phyloP scores from a whole-genome alignment of 2,797 vertebrate species.

The Oreortyx pictus region DNA sequence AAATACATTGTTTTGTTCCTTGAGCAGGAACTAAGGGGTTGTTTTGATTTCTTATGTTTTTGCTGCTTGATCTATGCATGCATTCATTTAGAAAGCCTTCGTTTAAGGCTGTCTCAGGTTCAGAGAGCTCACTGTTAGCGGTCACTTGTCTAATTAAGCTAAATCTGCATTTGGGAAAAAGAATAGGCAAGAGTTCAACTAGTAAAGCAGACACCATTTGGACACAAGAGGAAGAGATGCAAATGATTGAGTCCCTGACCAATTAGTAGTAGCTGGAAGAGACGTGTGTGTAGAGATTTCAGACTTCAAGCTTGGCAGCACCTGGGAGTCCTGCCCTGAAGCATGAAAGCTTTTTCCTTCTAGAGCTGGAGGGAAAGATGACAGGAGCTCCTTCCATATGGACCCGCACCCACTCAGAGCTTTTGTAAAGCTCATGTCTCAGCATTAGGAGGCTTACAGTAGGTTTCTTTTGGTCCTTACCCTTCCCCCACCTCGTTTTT shows the following conservation, averaged over 20 bases:
- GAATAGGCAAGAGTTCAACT: background rate
- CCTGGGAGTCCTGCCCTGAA: background rate
- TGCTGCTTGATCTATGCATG: background rate
- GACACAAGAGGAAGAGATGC: background rate
- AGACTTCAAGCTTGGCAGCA: background rate
- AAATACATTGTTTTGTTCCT: background rate
- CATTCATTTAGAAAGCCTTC: slow-evolving; percentile 7
- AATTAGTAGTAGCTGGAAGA: background rate
- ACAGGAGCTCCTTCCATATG: background rate
- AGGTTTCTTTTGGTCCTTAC: background rate
- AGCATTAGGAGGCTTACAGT: background rate
- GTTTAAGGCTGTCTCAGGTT: background rate
- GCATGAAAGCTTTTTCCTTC: background rate
- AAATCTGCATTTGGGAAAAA: slow-evolving; percentile 5
- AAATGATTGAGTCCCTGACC: background rate
- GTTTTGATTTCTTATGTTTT: background rate
- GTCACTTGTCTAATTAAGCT: slow-evolving; percentile 16
- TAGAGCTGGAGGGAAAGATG: background rate
- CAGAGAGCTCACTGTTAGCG: slow-evolving; percentile 15
- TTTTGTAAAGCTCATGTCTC: background rate
- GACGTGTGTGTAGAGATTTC: background rate
- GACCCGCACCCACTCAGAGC: background rate
- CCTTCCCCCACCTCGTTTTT: background rate
- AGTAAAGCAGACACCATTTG: background rate
- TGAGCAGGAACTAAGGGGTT: background rate